Evolutionary conservation across 2,888 invertebrate genomes (phyloP), one percentile per base, ranked within the genome.

Genomic region (Cheilosia impressa): DNA sequence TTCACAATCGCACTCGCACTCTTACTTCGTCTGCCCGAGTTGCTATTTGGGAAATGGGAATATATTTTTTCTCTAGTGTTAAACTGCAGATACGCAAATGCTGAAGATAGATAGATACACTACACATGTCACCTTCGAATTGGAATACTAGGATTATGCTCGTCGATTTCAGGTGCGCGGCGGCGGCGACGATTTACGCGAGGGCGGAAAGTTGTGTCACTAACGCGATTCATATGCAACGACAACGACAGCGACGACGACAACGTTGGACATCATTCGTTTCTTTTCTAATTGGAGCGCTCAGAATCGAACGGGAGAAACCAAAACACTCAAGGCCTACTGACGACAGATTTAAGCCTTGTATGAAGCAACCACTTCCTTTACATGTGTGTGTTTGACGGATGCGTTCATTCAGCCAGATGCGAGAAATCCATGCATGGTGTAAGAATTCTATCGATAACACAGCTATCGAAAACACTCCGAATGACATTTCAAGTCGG

Each of bases 301-400:
- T 73, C 57, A 75, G 63, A 83, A 79, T 79, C 75, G 52, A 63
- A 79, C 77, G 57, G 78, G 75, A 78, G 71, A 84, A 84, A 71
- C 60, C 71, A 80, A 85, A 84, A 85, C 85, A 85, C 85, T 85
- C 80, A 80, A 85, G 85, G 85, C 80, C 80, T 72, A 85, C 80
- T 85, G 76, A 76, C 80, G 76, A 85, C 76, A 71, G 66, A 85
- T 57, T 73, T 80, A 69, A 79, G 62, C 73, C 84, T 79, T 79
- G 80, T 79, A 84, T 84, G 80, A 75, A 75, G 71, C 75, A 68
- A 85, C 60, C 71, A 53, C 34, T 38, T 24, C 53, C 24, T 80
- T 85, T 50, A 24, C 60, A 62, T 72, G 76, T 84, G 63, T 57
- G 75, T 57, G 80, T 78, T 73, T 83, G 85, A 80, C 76, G 75